Percentiles rank a stretch among this genome's conserved stretches.
Conservation (phyloP, 2,113 vertebrate species). For the Podarcis raffonei region DNA sequence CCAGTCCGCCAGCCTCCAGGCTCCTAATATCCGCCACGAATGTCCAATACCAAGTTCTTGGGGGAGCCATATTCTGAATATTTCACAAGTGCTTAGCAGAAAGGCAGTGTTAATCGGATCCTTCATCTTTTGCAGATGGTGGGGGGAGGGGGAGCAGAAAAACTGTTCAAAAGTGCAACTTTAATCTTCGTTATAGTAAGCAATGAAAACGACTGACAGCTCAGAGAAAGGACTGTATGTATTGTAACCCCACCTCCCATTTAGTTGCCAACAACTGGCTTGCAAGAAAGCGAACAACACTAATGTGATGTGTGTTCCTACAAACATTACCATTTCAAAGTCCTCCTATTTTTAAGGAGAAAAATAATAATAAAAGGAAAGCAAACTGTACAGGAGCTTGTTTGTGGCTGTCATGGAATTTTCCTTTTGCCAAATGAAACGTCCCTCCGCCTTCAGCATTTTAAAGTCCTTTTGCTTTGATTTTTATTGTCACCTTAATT, state of each 20-base stretch:
- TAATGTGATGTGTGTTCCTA: not conserved
- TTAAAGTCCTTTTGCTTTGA: slow-evolving; percentile 30
- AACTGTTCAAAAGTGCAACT: slow-evolving; percentile 37
- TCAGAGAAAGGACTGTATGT: not conserved
- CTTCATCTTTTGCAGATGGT: slow-evolving; percentile 31
- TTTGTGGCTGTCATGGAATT: not conserved
- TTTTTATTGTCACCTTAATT: slow-evolving; percentile 21
- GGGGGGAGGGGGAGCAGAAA: slow-evolving; percentile 28
- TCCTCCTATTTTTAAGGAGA: not conserved
- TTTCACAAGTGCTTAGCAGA: slow-evolving; percentile 46
- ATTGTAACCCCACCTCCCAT: not conserved
- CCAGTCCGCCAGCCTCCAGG: slow-evolving; percentile 42
- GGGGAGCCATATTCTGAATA: slow-evolving; percentile 21
- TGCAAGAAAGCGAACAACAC: not conserved
- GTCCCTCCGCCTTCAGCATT: slow-evolving; percentile 14
- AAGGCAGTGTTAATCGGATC: slow-evolving; percentile 53
- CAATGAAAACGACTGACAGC: slow-evolving; percentile 21
- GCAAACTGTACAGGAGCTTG: not conserved
- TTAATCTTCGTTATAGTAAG: slow-evolving; percentile 40
- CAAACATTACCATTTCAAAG: slow-evolving; percentile 16
- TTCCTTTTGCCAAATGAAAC: not conserved
- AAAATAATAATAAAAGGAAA: not conserved
- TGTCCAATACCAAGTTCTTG: slow-evolving; percentile 29
- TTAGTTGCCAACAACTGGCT: not conserved
- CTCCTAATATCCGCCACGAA: not conserved